Conservation (phyloP, 2,113 vertebrate species). For the Puffinus mauretanicus region DNA sequence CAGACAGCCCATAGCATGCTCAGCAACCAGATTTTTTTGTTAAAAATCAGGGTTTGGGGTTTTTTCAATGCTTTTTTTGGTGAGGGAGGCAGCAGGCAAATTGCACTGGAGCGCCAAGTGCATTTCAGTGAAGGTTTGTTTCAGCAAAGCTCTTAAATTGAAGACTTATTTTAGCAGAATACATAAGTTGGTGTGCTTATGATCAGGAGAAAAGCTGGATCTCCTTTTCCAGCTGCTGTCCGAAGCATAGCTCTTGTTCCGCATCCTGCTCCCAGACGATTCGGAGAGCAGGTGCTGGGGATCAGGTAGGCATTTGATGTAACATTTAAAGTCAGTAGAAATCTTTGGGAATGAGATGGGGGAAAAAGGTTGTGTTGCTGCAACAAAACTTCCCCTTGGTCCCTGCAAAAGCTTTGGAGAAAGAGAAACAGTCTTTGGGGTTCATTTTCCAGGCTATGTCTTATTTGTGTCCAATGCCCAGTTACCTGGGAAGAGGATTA, state of each 20-base stretch:
- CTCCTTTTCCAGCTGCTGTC: background rate
- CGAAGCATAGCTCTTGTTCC: background rate
- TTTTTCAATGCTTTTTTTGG: background rate
- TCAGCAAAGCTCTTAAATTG: background rate
- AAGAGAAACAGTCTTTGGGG: background rate
- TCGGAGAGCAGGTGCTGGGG: background rate
- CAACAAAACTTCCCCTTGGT: background rate
- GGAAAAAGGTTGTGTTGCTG: background rate
- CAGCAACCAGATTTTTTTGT: background rate
- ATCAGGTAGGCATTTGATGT: background rate
- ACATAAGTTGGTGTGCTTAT: background rate
- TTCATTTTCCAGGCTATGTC: background rate
- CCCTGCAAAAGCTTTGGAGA: background rate
- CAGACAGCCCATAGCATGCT: background rate
- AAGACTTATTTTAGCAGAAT: background rate
- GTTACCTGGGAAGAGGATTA: background rate
- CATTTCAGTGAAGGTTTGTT: background rate
- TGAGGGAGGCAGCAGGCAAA: background rate
- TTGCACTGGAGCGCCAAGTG: background rate
- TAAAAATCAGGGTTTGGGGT: background rate
- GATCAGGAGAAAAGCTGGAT: background rate
- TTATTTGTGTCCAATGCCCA: no score
- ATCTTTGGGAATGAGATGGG: background rate
- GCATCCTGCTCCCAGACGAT: rapidly evolving
- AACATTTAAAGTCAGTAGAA: background rate